Conservation (phyloP, 2,113 vertebrate species). For the Mustela nigripes region DNA sequence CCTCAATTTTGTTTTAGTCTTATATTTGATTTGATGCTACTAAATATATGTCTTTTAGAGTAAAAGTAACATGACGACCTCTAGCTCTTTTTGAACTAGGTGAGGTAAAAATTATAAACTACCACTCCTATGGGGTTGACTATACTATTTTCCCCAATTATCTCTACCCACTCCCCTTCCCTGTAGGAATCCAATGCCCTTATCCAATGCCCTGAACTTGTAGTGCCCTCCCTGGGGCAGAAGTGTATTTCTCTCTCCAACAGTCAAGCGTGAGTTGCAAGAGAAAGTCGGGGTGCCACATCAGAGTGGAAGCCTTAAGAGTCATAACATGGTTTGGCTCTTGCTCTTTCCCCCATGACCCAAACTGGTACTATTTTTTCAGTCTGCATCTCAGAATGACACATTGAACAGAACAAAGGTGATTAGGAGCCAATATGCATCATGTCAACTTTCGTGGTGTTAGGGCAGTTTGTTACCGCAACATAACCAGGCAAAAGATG, state of each 20-base stretch:
- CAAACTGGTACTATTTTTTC: not conserved
- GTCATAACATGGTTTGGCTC: not conserved
- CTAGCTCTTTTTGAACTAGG: not conserved
- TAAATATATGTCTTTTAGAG: slow-evolving; percentile 18
- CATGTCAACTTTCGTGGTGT: not conserved
- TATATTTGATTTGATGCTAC: not conserved
- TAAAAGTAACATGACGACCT: not conserved
- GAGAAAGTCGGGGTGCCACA: not conserved
- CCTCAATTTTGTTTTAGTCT: not conserved
- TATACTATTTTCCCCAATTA: not conserved
- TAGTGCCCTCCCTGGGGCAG: not conserved
- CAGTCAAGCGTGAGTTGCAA: not conserved
- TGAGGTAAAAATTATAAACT: not conserved
- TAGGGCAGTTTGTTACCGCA: not conserved
- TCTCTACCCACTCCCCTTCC: not conserved
- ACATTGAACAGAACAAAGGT: not conserved
- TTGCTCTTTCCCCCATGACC: not conserved
- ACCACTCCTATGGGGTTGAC: not conserved
- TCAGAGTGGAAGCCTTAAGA: not conserved
- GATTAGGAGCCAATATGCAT: not conserved
- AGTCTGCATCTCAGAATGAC: not conserved
- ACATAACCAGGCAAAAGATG: not conserved
- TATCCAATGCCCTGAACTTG: not conserved
- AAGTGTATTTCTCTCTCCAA: not conserved
- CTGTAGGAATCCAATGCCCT: not conserved